Evolutionary conservation across 1,140 invertebrate genomes (phyloP).

Genomic region (Probaryconus sp.): DNA sequence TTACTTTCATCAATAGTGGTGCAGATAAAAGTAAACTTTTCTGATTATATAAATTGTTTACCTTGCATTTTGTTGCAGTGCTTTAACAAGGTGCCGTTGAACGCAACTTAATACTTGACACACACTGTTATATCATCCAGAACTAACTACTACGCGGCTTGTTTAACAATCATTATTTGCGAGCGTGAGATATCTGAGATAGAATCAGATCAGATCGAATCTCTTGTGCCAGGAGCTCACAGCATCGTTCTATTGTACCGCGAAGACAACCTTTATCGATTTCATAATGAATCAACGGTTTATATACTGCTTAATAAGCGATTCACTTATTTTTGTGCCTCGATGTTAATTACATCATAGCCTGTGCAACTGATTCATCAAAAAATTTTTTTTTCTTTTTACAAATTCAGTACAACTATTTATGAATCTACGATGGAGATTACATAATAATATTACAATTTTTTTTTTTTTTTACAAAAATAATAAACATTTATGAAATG

Average conservation of each 20-base stretch:
- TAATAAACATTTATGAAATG: too few relatives aligned
- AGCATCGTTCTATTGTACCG: conserved; percentile 60
- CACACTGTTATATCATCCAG: conserved; percentile 64
- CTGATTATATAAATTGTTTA: conserved; percentile 44
- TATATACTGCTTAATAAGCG: conserved; percentile 19
- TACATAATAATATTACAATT: too few relatives aligned
- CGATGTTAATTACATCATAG: too few relatives aligned
- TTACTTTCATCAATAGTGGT: conserved; percentile 31
- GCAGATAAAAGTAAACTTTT: conserved; percentile 38
- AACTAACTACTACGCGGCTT: conserved; percentile 57
- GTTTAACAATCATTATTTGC: conserved; percentile 76
- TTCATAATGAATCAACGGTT: conserved; percentile 31
- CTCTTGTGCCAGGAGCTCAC: conserved; percentile 45
- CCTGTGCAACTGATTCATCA: too few relatives aligned
- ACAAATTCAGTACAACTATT: too few relatives aligned
- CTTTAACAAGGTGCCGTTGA: conserved; percentile 68
- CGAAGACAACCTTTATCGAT: conserved; percentile 14
- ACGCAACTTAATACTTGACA: conserved; percentile 64
- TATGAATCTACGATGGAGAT: too few relatives aligned
- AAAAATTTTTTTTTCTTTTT: too few relatives aligned
- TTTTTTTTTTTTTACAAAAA: too few relatives aligned
- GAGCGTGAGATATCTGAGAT: conserved; percentile 67
- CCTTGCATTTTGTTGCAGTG: conserved; percentile 33
- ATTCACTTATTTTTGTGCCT: conserved; percentile 19
- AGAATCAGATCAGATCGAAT: conserved; percentile 68